Evolutionary conservation across 2,113 vertebrate genomes (phyloP).

Genomic region (Chamaea fasciata): DNA sequence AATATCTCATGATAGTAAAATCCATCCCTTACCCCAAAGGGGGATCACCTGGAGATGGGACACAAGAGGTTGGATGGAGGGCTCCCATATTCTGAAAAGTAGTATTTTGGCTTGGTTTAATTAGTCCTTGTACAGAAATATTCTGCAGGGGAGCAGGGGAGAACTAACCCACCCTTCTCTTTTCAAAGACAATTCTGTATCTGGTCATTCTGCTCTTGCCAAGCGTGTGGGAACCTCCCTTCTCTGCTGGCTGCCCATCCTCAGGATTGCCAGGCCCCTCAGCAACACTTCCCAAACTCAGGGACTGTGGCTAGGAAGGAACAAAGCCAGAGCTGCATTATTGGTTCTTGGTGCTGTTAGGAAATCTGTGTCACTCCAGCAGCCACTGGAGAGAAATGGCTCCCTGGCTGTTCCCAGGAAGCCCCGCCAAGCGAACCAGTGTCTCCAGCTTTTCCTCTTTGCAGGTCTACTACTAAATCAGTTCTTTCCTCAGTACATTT

Average conservation of each 20-base stretch:
- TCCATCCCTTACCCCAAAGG: background rate
- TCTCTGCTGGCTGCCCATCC: background rate
- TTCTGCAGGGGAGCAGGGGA: background rate
- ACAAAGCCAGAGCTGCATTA: background rate
- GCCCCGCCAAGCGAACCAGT: fast-evolving
- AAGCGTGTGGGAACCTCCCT: background rate
- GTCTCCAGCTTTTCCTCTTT: background rate
- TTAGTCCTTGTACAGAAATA: background rate
- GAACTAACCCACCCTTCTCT: background rate
- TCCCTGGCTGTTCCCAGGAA: background rate
- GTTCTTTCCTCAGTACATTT: background rate
- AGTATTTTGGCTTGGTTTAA: background rate
- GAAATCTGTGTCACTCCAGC: background rate
- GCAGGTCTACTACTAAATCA: background rate
- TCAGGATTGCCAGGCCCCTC: background rate
- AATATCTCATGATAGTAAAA: background rate
- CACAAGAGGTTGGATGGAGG: background rate
- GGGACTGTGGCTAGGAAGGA: background rate
- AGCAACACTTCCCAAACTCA: background rate
- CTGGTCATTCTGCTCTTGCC: background rate
- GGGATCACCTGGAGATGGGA: background rate
- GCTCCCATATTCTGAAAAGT: background rate
- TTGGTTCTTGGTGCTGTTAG: background rate
- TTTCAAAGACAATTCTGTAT: background rate
- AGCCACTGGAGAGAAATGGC: background rate